Evolutionary conservation across 2,113 vertebrate genomes (phyloP).

Genomic region (Lanius collurio): DNA sequence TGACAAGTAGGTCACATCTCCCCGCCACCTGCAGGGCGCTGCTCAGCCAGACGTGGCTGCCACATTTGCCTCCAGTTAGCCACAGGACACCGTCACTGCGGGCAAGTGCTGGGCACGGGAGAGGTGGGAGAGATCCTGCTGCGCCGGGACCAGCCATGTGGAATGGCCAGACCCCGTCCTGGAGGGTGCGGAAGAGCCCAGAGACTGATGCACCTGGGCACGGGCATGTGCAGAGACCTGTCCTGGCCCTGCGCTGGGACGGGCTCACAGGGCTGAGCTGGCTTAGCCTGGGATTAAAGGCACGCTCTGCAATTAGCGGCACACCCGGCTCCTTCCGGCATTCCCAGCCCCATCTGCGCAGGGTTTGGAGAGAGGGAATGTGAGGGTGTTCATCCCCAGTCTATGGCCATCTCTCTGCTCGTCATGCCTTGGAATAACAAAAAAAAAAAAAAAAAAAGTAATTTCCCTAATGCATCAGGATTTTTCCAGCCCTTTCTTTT

Average conservation of each 20-base stretch:
- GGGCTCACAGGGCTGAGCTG: neutral
- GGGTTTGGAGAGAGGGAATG: neutral
- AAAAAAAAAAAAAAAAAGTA: too few relatives aligned
- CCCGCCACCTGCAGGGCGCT: slow-evolving; percentile 12
- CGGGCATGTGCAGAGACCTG: neutral
- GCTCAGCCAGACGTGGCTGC: neutral
- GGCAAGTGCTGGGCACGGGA: neutral
- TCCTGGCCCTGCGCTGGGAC: neutral
- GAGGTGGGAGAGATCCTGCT: neutral
- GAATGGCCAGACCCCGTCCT: neutral
- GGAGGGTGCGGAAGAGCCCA: neutral
- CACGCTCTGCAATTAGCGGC: neutral
- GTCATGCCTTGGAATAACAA: neutral
- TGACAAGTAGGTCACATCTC: slow-evolving; percentile 62
- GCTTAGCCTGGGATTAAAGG: neutral
- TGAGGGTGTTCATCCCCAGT: neutral
- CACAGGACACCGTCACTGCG: neutral
- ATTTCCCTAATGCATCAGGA: neutral
- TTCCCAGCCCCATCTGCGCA: neutral
- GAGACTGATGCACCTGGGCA: fast-evolving
- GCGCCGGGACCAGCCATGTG: fast-evolving
- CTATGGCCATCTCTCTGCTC: neutral
- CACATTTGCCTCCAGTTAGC: neutral
- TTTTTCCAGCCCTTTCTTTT: neutral
- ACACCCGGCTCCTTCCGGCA: neutral